Percentiles rank a stretch among this genome's conserved stretches.
These are phyloP conservation scores for Hydra vulgaris DNA, from an alignment of 30 jellyfish, hydroid and myxozoan species.

Conservation along the genomic window DNA sequence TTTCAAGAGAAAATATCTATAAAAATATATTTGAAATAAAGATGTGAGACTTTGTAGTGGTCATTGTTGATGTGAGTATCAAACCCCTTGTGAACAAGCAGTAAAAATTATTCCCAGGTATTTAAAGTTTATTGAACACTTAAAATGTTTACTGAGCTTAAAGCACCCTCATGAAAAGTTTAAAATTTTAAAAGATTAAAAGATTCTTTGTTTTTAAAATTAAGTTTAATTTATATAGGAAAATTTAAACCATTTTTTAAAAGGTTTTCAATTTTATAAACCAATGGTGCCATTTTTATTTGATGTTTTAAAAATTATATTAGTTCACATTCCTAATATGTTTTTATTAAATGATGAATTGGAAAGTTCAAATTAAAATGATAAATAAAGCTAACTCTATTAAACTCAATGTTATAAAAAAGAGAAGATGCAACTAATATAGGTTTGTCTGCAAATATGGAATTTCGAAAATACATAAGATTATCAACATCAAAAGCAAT, in stretches of 20 bases:
- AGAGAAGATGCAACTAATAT: background rate
- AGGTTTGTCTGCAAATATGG: background rate
- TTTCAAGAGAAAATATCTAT: background rate
- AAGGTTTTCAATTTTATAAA: background rate
- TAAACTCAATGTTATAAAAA: background rate
- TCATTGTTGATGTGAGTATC: background rate
- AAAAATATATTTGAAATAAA: background rate
- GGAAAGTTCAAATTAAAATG: background rate
- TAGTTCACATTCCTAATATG: background rate
- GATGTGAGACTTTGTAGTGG: background rate
- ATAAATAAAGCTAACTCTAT: background rate
- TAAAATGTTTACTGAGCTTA: background rate
- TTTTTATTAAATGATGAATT: background rate
- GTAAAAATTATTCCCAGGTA: background rate
- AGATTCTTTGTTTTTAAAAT: background rate
- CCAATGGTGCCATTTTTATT: background rate
- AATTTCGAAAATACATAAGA: background rate
- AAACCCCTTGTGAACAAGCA: background rate
- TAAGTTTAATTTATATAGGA: background rate
- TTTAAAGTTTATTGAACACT: background rate
- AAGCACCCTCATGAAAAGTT: background rate
- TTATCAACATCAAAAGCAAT: background rate
- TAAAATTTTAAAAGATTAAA: background rate
- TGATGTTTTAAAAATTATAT: background rate
- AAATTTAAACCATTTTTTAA: background rate